Conservation (phyloP, 30 jellyfish, hydroid and myxozoan genomes). For the Hydractinia echinata region DNA sequence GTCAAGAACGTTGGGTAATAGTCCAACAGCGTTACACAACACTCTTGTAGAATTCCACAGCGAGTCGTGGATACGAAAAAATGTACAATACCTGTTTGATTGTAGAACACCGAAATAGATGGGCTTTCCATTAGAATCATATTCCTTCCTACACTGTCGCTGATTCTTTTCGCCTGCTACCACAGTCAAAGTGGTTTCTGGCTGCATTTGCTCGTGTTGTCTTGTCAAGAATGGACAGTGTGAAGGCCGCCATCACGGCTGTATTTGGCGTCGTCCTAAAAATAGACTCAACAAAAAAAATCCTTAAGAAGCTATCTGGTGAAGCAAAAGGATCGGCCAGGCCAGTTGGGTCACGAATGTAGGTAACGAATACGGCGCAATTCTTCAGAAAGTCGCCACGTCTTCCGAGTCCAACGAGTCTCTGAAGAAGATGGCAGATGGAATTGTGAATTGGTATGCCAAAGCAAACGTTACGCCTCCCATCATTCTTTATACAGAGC, state of each 20-base stretch:
- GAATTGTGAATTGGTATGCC: slow-evolving; percentile 16
- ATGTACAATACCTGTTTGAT: slow-evolving; percentile 20
- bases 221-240: slow-evolving; percentile 23
- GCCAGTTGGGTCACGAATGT: slow-evolving; percentile 35
- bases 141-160: too few species aligned
- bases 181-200: neutral
- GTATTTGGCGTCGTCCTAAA: slow-evolving; percentile 37
- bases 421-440: slow-evolving; percentile 34
- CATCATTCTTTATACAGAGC: slow-evolving; percentile 33
- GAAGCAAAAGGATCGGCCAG: neutral
- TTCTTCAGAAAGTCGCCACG: slow-evolving; percentile 3
- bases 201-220: slow-evolving; percentile 17
- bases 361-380: slow-evolving; percentile 55
- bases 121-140: too few species aligned
- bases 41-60: slow-evolving; percentile 28
- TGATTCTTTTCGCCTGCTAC: slow-evolving; percentile 7
- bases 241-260: slow-evolving; percentile 32
- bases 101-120: neutral
- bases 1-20: slow-evolving; percentile 31
- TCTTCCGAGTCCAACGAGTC: neutral
- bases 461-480: slow-evolving; percentile 20
- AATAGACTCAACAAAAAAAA: slow-evolving; percentile 47
- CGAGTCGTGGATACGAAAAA: slow-evolving; percentile 11
- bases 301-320: slow-evolving; percentile 42
- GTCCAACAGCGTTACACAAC: slow-evolving; percentile 35